Conservation (phyloP, 2,888 invertebrate species). For the Zele albiditarsus region DNA sequence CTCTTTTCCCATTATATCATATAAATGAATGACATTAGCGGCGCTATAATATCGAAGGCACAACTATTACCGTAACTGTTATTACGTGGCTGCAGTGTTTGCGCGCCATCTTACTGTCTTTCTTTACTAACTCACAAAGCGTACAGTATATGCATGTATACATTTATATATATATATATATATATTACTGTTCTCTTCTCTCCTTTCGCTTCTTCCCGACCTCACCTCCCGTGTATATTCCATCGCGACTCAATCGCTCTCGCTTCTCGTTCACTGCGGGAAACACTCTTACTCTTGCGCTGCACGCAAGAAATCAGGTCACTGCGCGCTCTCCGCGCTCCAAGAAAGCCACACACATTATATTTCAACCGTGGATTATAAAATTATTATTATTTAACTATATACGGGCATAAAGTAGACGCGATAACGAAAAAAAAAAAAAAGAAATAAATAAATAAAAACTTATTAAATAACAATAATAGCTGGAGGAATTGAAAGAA, state of each 20-base stretch:
- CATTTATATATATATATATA: conserved; percentile 7
- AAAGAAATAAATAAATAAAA: not conserved
- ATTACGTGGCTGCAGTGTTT: conserved; percentile 66
- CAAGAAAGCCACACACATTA: conserved; percentile 69
- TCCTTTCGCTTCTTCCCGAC: conserved; percentile 48
- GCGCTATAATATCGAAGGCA: conserved; percentile 69
- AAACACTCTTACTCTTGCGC: conserved; percentile 70
- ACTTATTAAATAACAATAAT: too few species aligned
- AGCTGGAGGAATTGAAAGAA: too few species aligned
- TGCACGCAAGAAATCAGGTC: conserved; percentile 71
- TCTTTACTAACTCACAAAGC: conserved; percentile 22
- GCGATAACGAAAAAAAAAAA: not conserved
- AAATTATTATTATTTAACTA: conserved; percentile 64
- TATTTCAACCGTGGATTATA: conserved; percentile 63
- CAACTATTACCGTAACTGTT: conserved; percentile 70
- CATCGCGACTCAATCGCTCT: conserved; percentile 50
- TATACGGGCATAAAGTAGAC: conserved; percentile 15
- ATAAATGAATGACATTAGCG: conserved; percentile 72
- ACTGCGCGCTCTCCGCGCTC: conserved; percentile 72
- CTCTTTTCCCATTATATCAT: conserved; percentile 65
- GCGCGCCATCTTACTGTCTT: conserved; percentile 39
- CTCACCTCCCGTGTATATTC: conserved; percentile 17
- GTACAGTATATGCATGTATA: not conserved
- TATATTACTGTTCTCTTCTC: conserved; percentile 46
- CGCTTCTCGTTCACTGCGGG: conserved; percentile 42